These are phyloP conservation scores for Odontamblyopus lacepedii DNA, from an alignment of 2,797 vertebrate species.

Conservation along the genomic window DNA sequence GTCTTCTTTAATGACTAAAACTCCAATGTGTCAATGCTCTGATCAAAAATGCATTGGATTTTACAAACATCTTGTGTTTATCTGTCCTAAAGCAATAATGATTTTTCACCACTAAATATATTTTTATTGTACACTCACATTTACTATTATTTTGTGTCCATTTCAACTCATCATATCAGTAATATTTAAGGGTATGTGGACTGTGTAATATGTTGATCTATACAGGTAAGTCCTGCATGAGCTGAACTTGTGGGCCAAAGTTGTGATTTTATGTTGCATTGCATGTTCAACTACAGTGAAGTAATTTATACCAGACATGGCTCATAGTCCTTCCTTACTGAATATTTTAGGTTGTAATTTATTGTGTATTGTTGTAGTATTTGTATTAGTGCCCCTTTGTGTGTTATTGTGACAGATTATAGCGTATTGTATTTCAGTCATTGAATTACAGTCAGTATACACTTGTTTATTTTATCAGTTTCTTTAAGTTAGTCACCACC, in stretches of 20 bases:
- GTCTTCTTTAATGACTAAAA: neutral
- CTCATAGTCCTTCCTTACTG: neutral
- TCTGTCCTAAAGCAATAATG: neutral
- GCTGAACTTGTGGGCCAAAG: neutral
- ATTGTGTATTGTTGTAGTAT: neutral
- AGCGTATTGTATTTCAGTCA: neutral
- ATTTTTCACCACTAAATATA: neutral
- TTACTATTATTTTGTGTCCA: slow-evolving; percentile 7
- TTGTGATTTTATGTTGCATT: neutral
- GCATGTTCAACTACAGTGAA: slow-evolving; percentile 8
- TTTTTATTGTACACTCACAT: neutral
- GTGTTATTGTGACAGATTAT: neutral
- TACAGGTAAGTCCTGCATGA: slow-evolving; percentile 55
- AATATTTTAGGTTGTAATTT: neutral
- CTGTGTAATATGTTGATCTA: neutral
- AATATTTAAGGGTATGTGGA: neutral
- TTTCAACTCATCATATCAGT: neutral
- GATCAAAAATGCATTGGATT: neutral
- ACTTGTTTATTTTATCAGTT: neutral
- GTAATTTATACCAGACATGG: neutral
- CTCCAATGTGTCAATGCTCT: slow-evolving; percentile 10
- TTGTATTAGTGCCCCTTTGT: neutral
- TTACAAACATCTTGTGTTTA: slow-evolving; percentile 1
- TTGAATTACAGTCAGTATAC: neutral
- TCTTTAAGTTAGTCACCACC: neutral